Percentiles rank a stretch among this genome's conserved stretches.
Conservation (phyloP, 1,140 invertebrate genomes). For the Agrilus planipennis region DNA sequence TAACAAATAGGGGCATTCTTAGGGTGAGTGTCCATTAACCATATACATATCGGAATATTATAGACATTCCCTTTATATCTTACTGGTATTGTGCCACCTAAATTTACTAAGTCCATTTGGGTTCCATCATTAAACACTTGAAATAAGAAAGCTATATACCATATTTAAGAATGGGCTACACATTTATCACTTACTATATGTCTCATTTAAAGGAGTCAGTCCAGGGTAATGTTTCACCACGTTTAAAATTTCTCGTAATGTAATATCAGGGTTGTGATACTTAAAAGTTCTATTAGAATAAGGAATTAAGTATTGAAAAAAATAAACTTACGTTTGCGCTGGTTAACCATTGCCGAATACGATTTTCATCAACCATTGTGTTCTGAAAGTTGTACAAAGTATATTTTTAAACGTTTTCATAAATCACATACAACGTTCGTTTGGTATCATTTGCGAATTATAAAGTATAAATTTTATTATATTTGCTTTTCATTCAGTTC, state of each 20-base stretch:
- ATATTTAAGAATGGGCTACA: conserved; percentile 8
- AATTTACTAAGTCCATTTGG: conserved; percentile 66
- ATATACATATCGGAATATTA: conserved; percentile 95
- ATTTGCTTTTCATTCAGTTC: too few relatives aligned
- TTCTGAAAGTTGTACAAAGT: neutral
- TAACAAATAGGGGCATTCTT: conserved; percentile 95
- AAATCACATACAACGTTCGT: conserved; percentile 2
- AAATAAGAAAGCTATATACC: conserved; percentile 7
- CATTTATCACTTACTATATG: conserved; percentile 53
- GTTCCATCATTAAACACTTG: conserved; percentile 86
- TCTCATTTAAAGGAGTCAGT: conserved; percentile 49
- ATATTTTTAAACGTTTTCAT: neutral
- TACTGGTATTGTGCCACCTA: conserved; percentile 89
- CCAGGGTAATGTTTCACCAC: conserved; percentile 60
- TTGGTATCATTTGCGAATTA: too few relatives aligned
- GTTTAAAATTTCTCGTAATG: conserved; percentile 59
- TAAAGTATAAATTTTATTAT: too few relatives aligned
- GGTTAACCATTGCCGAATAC: conserved; percentile 40
- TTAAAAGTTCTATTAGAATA: conserved; percentile 21
- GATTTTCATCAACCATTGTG: conserved; percentile 33
- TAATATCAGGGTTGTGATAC: conserved; percentile 67
- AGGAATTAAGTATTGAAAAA: neutral
- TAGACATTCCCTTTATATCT: conserved; percentile 80
- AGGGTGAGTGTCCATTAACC: conserved; percentile 95
- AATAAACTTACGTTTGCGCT: conserved; percentile 31